These are phyloP conservation scores for Oceanites oceanicus DNA, from an alignment of 2,113 vertebrate species.

Conservation along the genomic window DNA sequence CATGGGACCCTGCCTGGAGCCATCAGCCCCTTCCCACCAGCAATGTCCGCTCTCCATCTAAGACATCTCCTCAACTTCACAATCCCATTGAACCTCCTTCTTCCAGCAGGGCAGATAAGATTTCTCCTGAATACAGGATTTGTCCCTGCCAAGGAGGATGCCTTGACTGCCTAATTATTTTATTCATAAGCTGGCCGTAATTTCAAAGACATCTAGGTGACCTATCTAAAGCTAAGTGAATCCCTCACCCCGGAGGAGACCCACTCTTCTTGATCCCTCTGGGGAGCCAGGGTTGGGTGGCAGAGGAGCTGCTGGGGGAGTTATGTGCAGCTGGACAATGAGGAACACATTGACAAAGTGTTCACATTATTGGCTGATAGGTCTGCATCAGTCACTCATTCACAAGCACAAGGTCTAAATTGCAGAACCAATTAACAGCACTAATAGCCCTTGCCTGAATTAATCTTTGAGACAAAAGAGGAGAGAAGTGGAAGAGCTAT, in stretches of 20 bases:
- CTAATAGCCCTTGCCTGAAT: constrained; percentile 99
- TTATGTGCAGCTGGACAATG: constrained; percentile 84
- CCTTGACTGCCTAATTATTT: constrained; percentile 33
- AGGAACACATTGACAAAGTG: constrained; percentile 89
- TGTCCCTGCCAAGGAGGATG: background rate
- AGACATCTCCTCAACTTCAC: background rate
- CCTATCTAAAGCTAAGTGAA: constrained; percentile 62
- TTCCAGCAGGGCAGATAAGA: background rate
- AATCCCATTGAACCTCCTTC: background rate
- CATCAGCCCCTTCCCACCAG: background rate
- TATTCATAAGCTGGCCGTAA: constrained; percentile 8
- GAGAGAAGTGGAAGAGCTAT: constrained; percentile 93
- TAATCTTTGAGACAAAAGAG: constrained; percentile 99
- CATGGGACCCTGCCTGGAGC: rapidly evolving
- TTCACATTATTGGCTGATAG: constrained; percentile 89
- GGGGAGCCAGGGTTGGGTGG: constrained; percentile 15
- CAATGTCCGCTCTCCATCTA: rapidly evolving
- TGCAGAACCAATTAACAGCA: constrained; percentile 99
- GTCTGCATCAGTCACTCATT: constrained; percentile 97
- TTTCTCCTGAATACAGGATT: background rate
- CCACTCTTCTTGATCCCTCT: constrained; percentile 28
- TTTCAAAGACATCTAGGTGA: constrained; percentile 71
- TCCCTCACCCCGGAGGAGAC: constrained; percentile 39
- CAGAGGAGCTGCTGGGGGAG: constrained; percentile 45
- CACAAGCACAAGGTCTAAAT: constrained; percentile 97